phyloP scores from a whole-genome alignment of 2,797 vertebrate species.

The Zalophus californianus region DNA sequence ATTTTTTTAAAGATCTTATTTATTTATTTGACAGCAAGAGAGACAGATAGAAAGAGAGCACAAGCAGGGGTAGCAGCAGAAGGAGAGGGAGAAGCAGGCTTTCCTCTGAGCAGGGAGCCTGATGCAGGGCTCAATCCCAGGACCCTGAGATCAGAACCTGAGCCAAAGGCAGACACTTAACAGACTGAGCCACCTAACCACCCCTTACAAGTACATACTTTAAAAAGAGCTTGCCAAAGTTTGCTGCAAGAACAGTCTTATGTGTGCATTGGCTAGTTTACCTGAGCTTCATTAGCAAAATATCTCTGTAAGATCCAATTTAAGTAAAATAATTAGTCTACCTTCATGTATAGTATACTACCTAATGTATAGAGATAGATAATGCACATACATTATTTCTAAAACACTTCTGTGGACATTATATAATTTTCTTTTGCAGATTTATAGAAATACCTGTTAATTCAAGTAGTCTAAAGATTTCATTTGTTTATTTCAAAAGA shows the following conservation, averaged over 20 bases:
- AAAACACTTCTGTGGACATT: background rate
- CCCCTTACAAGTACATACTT: background rate
- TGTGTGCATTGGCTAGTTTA: fast-evolving
- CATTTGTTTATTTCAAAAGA: background rate
- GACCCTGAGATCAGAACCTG: too few relatives aligned
- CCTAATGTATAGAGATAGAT: background rate
- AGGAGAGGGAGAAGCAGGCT: too few relatives aligned
- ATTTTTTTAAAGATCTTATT: too few relatives aligned
- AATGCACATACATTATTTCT: background rate
- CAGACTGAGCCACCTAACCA: too few relatives aligned
- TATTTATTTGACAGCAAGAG: too few relatives aligned
- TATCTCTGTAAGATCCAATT: background rate
- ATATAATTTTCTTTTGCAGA: background rate
- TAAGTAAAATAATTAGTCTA: background rate
- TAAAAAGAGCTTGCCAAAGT: background rate
- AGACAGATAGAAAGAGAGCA: too few relatives aligned
- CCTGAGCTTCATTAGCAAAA: background rate
- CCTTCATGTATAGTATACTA: background rate
- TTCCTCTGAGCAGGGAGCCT: too few relatives aligned
- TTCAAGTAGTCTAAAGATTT: background rate
- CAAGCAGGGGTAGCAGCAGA: too few relatives aligned
- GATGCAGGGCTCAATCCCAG: too few relatives aligned
- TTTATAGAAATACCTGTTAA: background rate
- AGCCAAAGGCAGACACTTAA: too few relatives aligned
- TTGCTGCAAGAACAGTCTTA: fast-evolving